Base-by-base conservation (phyloP, 2,797 vertebrate genomes). In the Danio choprae region DNA sequence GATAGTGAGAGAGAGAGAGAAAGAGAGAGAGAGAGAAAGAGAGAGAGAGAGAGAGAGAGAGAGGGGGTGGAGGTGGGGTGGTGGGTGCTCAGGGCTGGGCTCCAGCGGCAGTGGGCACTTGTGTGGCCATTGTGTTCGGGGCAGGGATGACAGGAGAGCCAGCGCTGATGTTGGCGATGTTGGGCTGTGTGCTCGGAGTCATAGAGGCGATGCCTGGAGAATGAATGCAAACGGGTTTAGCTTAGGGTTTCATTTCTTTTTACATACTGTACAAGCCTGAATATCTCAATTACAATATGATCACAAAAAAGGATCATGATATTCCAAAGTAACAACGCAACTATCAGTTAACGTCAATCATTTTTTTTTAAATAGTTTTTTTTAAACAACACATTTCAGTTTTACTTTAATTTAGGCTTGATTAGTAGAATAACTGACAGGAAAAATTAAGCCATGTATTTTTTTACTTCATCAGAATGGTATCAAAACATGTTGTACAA, bases 121-220 rank as follows among this genome's bases (percentile, higher is more conserved):
- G 95, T 84, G 95, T 93, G 73, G 93, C 95, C 92, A 96, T 88
- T 74, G 95, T 90, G 87, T 94, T 95, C 16, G 95, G 93, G 84
- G 94, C 93, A 86, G 95, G 93, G 91, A 96, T 95, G 92, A 95
- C 91, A 0, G 95, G 95, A 18, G 95, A 95, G 83, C 93, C 95
- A 74, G 94, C 94, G 44, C 78, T 84, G 73, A 95, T 94, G 91
- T 92, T 93, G 85, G 93, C 92, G 84, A 96, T 88, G 58, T 73
- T 80, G n/a, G 95, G 95, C 93, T 96, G 95, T 71, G 95, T 88
- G 85, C 94, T 88, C 82, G 92, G 91, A 84, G 94, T 90, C 95
- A 96, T 94, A 81, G 95, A 95, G 89, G 93, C 92, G 85, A 96
- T 95, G 74, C 95, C 95, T 96, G 87, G 46, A 74, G 48, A n/a